Evolutionary conservation across 2,797 vertebrate species (phyloP), one percentile per base, ranked within the genome.

Genomic region (Macropus fuliginosus): DNA sequence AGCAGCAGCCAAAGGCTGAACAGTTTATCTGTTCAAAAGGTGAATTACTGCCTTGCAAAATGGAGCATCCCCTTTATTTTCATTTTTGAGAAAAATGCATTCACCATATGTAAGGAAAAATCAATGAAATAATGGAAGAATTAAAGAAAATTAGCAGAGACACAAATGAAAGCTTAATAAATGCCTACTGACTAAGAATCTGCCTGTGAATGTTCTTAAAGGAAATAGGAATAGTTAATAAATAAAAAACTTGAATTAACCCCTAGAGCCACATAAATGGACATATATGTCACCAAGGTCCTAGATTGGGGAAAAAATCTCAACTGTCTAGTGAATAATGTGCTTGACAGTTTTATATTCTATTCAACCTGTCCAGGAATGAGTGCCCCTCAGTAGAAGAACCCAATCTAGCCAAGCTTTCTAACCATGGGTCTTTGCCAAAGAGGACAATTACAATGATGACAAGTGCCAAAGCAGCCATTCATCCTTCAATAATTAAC

Each of bases 41-140:
- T 92, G 21, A 96, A 94, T 93, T 54, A 92, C 81, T 54, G 50
- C 52, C 91, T 92, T 89, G 92, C 89, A 94, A 94, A 92, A 93
- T 13, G 93, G 54, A 92, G 54, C 1, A 91, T 93, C 52, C 52
- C 40, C 62, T 92, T 57, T 54, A 95, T 21, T 54, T 93, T 92
- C 21, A 74, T 94, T 92, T 90, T 56, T 54, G 31, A 92, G 92
- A 90, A 92, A 93, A 56, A 59, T 12, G 55, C 29, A 74, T 40
- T 95, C 12, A 57, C 34, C 27, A 27, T 93, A 90, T 92, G 55
- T 91, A 96, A 91, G 50, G 34, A 93, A 96, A 57, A 92, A 81
- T 11, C 94, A 57, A 57, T 34, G 91, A 92, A 94, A 94, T 59
- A 28, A 96, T 91, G 24, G 54, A 28, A 66, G 91, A 96, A 57